phyloP scores from a whole-genome alignment of 2,888 invertebrate genomes.

The Dione vanillae region DNA sequence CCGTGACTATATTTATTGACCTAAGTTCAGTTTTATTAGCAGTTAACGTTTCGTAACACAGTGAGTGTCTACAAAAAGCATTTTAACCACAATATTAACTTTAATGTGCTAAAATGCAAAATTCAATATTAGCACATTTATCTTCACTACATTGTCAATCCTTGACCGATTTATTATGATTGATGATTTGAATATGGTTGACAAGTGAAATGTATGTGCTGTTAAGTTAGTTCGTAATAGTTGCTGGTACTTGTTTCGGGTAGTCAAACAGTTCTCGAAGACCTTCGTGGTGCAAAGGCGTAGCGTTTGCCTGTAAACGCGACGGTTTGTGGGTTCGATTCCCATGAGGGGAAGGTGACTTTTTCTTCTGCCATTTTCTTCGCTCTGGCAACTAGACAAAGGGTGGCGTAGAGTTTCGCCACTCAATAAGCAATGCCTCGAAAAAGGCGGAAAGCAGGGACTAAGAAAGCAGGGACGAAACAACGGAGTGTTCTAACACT shows the following conservation, averaged over 20 bases:
- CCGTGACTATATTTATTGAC: background rate
- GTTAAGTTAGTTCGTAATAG: background rate
- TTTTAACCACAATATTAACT: background rate
- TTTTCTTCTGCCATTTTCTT: too few species aligned
- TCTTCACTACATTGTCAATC: slow-evolving; percentile 7
- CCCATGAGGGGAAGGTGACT: too few species aligned
- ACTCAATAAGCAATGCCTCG: too few species aligned
- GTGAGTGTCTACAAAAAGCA: background rate
- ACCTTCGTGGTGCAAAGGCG: too few species aligned
- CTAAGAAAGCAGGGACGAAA: too few species aligned
- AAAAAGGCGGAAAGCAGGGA: too few species aligned
- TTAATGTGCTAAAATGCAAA: background rate
- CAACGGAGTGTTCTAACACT: too few species aligned
- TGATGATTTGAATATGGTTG: slow-evolving; percentile 9
- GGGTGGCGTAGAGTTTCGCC: too few species aligned
- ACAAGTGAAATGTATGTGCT: background rate
- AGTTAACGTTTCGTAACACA: background rate
- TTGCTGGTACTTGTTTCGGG: background rate
- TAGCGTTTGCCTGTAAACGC: too few species aligned
- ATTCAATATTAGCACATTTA: background rate
- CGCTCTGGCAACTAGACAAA: too few species aligned
- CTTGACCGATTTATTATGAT: slow-evolving; percentile 17
- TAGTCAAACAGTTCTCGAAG: background rate
- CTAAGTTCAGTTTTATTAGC: background rate
- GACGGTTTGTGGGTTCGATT: too few species aligned